phyloP scores from a whole-genome alignment of 2,113 vertebrate genomes.

The Recurvirostra avosetta region DNA sequence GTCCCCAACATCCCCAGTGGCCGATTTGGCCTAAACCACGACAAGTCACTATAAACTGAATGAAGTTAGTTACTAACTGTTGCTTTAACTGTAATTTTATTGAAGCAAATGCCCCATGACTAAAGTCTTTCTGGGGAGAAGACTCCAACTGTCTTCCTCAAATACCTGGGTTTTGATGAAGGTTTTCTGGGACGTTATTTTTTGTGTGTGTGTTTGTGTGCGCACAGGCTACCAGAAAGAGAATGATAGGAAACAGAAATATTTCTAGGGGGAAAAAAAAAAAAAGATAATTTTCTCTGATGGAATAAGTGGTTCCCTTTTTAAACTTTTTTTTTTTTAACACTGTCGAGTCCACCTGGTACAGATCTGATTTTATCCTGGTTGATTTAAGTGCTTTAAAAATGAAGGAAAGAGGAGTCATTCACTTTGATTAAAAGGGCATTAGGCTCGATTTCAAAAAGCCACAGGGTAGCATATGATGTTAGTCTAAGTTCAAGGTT shows the following conservation, averaged over 20 bases:
- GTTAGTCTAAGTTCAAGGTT: slow-evolving; percentile 42
- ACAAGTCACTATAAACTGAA: neutral
- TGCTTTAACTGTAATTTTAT: neutral
- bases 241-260: neutral
- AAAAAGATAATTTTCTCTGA: too few relatives aligned
- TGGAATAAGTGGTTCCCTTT: too few relatives aligned
- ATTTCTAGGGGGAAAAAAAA: neutral
- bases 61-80: neutral
- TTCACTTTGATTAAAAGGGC: neutral
- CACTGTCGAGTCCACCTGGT: neutral
- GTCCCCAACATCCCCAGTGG: too few relatives aligned
- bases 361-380: neutral
- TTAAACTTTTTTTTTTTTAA: neutral
- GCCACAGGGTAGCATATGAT: neutral
- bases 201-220: too few relatives aligned
- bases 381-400: slow-evolving; percentile 4
- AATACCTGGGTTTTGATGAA: neutral
- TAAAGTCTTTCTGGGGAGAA: neutral
- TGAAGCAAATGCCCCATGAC: neutral
- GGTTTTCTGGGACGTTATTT: neutral
- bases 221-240: neutral
- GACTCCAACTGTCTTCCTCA: neutral
- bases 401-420: neutral
- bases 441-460: slow-evolving; percentile 2
- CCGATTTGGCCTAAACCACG: too few relatives aligned